Conservation (phyloP, 2,113 vertebrate species). For the Empidonax traillii region DNA sequence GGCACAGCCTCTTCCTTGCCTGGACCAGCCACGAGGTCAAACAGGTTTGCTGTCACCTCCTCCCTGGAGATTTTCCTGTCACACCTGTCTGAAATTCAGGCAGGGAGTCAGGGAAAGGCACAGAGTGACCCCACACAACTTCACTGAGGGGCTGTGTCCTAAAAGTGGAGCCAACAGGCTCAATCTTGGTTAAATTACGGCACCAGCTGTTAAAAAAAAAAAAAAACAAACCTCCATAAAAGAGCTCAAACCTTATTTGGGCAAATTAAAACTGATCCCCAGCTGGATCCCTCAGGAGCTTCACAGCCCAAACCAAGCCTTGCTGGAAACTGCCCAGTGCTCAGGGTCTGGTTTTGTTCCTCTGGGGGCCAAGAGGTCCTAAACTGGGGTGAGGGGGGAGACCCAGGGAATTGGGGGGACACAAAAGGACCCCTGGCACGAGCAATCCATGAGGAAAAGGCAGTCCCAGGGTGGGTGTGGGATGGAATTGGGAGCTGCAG, state of each 20-base stretch:
- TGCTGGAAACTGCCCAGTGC: background rate
- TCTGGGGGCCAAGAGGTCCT: background rate
- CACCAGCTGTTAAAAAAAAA: background rate
- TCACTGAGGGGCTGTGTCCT: accelerated
- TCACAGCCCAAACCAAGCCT: background rate
- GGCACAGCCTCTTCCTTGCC: background rate
- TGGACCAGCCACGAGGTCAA: accelerated
- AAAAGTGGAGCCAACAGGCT: background rate
- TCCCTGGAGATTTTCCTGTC: background rate
- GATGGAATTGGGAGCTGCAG: background rate
- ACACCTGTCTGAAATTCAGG: accelerated
- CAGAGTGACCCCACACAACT: accelerated
- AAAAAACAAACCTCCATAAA: background rate
- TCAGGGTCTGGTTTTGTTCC: accelerated
- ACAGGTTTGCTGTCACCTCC: background rate
- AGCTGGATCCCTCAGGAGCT: background rate
- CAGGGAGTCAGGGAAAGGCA: background rate
- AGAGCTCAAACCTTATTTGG: accelerated
- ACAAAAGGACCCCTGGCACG: background rate
- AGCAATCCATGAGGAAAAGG: background rate
- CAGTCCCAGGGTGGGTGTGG: accelerated
- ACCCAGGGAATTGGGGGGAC: background rate
- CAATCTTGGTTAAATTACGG: background rate
- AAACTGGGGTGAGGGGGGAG: background rate
- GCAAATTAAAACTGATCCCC: background rate